Percentiles rank a stretch among this genome's conserved stretches.
Conservation (phyloP, 2,888 invertebrate genomes). For the Drosophila buzzatii region DNA sequence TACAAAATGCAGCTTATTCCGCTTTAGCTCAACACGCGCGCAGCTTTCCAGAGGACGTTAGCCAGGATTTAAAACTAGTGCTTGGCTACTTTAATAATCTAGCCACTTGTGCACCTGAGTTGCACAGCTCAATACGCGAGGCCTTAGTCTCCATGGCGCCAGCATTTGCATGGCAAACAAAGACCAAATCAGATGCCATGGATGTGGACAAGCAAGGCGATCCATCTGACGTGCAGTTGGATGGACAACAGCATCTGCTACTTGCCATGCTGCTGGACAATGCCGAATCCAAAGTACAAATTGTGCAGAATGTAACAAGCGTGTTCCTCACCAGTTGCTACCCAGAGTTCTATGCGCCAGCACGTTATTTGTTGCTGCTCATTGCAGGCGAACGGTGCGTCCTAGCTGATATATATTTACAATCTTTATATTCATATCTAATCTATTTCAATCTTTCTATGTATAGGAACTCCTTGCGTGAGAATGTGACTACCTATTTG, state of each 20-base stretch:
- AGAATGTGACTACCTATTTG: slow-evolving; percentile 85
- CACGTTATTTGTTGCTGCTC: slow-evolving; percentile 92
- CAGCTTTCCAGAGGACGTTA: slow-evolving; percentile 87
- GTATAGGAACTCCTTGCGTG: slow-evolving; percentile 82
- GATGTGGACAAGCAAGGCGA: slow-evolving; percentile 57
- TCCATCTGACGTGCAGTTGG: slow-evolving; percentile 76
- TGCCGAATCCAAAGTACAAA: slow-evolving; percentile 91
- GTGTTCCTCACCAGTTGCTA: slow-evolving; percentile 93
- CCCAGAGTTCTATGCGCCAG: slow-evolving; percentile 92
- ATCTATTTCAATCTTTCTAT: background rate
- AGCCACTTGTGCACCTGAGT: slow-evolving; percentile 85
- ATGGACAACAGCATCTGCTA: slow-evolving; percentile 85
- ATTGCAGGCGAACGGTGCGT: slow-evolving; percentile 93
- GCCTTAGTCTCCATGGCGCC: slow-evolving; percentile 89
- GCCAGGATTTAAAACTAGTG: slow-evolving; percentile 87
- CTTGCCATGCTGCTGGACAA: slow-evolving; percentile 90
- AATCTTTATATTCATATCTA: background rate
- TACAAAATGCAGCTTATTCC: slow-evolving; percentile 86
- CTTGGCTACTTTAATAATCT: slow-evolving; percentile 84
- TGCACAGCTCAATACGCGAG: slow-evolving; percentile 89
- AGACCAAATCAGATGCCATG: slow-evolving; percentile 66
- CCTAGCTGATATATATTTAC: slow-evolving; percentile 31
- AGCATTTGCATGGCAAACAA: slow-evolving; percentile 86
- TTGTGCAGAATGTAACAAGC: slow-evolving; percentile 93
- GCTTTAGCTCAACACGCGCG: slow-evolving; percentile 86